Base-by-base conservation (phyloP, 2,888 invertebrate species). In the Dastarcus helophoroides region DNA sequence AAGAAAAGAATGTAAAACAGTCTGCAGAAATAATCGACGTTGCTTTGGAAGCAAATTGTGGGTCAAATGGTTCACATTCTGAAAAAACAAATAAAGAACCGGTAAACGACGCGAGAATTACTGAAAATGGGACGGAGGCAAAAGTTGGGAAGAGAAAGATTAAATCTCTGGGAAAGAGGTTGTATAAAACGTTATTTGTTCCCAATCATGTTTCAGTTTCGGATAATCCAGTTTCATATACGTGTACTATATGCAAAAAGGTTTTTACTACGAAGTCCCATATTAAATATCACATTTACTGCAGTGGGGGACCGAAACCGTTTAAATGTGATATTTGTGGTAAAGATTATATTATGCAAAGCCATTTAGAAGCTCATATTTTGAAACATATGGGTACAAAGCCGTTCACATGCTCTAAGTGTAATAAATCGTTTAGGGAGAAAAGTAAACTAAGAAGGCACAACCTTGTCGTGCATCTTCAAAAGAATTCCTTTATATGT, bases 291-390 rank as follows among this genome's bases (percentile, higher is more conserved):
- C 79, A 79, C 55, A 63, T 68, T 2, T 71, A 71, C 47, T 79
- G 79, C 51, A 64, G 65, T 42, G 72, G 71, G 37, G 53, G 58
- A 38, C 44, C 59, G 11, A 67, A 62, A 41, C 68, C 70, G 2
- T 65, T 63, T 37, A 56, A 59, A 37, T 72, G 71, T 47, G 54
- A 56, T 3, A 43, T 59, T 10, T 72, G 72, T 38, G 56, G 56
- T 7, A 64, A 78, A 68, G 68, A 69, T 29, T 85, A 84, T 53
- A 70, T 75, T 2, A 70, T 74, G 3, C 71, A 72, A 32, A 76
- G 79, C 0, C 84, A 85, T 54, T 72, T 73, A 40, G 74, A 79
- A 47, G 76, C 81, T 41, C 85, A 85, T 44, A 66, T 73, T 53
- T 65, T 75, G 9, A 71, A 71, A 12, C 83, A 84, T 44, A 66